phyloP scores from a whole-genome alignment of 1,140 invertebrate genomes.

The Druon quercuslanigerum region DNA sequence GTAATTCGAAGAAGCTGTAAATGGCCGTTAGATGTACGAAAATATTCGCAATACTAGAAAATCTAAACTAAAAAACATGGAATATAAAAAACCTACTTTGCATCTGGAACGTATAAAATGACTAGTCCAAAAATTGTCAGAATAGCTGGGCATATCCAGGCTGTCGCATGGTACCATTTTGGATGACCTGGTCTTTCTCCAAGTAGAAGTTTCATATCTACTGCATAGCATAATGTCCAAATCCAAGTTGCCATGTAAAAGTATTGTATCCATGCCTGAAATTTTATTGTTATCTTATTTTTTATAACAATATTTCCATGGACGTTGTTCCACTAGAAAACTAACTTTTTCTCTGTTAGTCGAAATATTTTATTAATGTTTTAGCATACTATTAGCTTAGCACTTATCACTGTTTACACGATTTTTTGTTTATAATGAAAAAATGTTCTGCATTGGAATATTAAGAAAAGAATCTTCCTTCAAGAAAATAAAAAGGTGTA shows the following conservation, averaged over 20 bases:
- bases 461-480: too few relatives aligned
- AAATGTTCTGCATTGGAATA: too few relatives aligned
- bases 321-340: too few relatives aligned
- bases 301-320: too few relatives aligned
- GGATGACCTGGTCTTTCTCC: constrained; percentile 78
- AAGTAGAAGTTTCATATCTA: constrained; percentile 84
- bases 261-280: constrained; percentile 88
- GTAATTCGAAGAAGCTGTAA: too few relatives aligned
- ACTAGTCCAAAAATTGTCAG: constrained; percentile 82
- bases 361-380: too few relatives aligned
- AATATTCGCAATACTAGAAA: not conserved
- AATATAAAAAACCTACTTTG: constrained; percentile 78
- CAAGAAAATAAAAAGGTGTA: too few relatives aligned
- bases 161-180: constrained; percentile 80
- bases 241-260: constrained; percentile 90
- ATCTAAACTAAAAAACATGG: constrained; percentile 31
- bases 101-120: constrained; percentile 85
- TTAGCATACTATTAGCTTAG: too few relatives aligned
- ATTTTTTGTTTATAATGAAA: too few relatives aligned
- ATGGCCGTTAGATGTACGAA: too few relatives aligned
- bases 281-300: constrained; percentile 39
- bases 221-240: constrained; percentile 89
- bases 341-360: too few relatives aligned
- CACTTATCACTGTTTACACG: too few relatives aligned
- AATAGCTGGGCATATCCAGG: constrained; percentile 83